A percentile compares a stretch with the other conserved stretches of the same genome.
phyloP scores from a whole-genome alignment of 2,113 vertebrate species.

The Phalacrocorax brasilianus region DNA sequence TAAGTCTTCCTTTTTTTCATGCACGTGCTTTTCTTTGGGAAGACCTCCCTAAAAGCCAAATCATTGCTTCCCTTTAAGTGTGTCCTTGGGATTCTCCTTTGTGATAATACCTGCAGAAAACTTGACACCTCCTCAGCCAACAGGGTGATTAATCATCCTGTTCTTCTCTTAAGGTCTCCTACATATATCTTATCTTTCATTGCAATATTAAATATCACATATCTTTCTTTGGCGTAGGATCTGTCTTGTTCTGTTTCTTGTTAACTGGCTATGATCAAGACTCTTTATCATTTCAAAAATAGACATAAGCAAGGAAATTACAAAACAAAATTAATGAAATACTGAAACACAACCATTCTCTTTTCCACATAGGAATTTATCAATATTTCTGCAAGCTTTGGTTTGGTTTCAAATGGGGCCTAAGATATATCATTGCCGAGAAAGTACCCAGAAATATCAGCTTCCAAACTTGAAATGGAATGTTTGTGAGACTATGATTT shows the following conservation, averaged over 20 bases:
- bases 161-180: not conserved
- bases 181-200: not conserved
- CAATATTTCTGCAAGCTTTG: not conserved
- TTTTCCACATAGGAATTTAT: not conserved
- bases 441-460: not conserved
- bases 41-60: not conserved
- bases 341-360: not conserved
- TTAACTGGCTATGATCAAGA: not conserved
- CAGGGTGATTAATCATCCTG: not conserved
- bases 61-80: not conserved
- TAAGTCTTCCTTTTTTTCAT: not conserved
- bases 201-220: not conserved
- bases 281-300: not conserved
- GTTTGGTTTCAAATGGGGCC: not conserved
- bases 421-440: not conserved
- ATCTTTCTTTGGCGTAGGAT: not conserved
- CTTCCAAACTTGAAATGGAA: not conserved
- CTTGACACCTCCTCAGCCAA: not conserved
- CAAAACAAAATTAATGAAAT: not conserved
- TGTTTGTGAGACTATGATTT: not conserved
- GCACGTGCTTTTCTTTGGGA: not conserved
- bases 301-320: not conserved
- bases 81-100: not conserved
- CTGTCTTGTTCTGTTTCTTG: not conserved
- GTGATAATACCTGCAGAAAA: not conserved